Conservation (phyloP, 2,113 vertebrate genomes). For the Apodemus speciosus region DNA sequence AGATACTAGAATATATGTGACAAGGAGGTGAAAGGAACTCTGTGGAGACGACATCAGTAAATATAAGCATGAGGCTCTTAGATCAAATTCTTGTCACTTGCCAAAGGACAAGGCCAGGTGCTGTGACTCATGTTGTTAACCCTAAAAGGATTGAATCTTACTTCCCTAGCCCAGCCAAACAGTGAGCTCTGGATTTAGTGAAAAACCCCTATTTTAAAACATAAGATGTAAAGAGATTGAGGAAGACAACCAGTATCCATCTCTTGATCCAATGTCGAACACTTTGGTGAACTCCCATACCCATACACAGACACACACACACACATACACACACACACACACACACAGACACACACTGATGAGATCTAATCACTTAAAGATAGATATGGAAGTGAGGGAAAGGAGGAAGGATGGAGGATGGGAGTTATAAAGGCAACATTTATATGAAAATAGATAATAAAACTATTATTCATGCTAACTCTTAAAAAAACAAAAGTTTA, state of each 20-base stretch:
- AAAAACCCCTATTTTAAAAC: background rate
- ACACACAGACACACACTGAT: background rate
- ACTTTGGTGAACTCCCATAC: accelerated
- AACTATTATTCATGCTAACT: background rate
- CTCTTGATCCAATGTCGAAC: background rate
- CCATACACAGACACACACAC: background rate
- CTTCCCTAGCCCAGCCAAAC: background rate
- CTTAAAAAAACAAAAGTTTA: background rate
- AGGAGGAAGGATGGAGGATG: too few species aligned
- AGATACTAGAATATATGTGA: background rate
- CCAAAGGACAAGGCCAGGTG: background rate
- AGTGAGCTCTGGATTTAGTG: background rate
- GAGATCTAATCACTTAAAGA: background rate
- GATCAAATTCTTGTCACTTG: background rate
- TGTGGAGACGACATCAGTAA: background rate
- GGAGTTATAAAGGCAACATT: background rate
- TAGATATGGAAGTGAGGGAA: too few species aligned
- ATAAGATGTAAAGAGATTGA: background rate
- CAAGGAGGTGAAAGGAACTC: background rate
- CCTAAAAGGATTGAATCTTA: too few species aligned
- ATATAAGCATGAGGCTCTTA: background rate
- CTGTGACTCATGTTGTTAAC: background rate
- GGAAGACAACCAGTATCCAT: background rate
- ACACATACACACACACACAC: background rate
- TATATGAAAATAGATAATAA: background rate